Percentiles rank a stretch among this genome's conserved stretches.
Conservation (phyloP, 2,888 invertebrate genomes). For the Orchestes rusci region DNA sequence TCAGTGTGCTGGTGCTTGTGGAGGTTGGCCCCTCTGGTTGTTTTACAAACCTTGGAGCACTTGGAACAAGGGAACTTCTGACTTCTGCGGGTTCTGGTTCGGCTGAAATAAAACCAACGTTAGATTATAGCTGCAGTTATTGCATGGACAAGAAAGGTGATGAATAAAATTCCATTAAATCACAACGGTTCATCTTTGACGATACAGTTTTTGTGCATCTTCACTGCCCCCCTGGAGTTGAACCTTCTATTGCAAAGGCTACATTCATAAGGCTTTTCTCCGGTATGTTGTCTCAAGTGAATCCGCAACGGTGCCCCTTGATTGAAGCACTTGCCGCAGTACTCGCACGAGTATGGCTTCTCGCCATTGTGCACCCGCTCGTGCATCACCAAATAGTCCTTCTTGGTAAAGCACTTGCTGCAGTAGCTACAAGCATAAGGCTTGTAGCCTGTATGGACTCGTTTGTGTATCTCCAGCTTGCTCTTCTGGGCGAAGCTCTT, state of each 20-base stretch:
- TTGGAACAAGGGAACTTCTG: conserved; percentile 8
- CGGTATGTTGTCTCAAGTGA: conserved; percentile 34
- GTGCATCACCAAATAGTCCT: conserved; percentile 31
- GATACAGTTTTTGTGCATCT: conserved; percentile 27
- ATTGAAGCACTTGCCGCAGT: conserved; percentile 34
- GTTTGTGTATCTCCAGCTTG: conserved; percentile 34
- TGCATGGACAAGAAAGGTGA: background rate
- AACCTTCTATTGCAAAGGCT: conserved; percentile 32
- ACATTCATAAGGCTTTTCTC: conserved; percentile 35
- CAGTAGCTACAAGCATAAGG: conserved; percentile 36
- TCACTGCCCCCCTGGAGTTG: conserved; percentile 20
- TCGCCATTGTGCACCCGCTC: conserved; percentile 40
- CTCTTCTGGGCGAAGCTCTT: conserved; percentile 37
- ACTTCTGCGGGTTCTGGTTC: conserved; percentile 3
- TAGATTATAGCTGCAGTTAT: background rate
- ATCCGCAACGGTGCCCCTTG: conserved; percentile 31
- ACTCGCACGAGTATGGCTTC: conserved; percentile 32
- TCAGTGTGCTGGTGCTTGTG: conserved; percentile 19
- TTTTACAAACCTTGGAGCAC: conserved; percentile 11
- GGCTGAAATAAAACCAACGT: background rate
- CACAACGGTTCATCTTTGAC: background rate
- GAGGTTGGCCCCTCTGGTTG: conserved; percentile 15
- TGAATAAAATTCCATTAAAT: background rate
- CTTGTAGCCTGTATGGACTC: conserved; percentile 23
- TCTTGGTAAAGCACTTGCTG: conserved; percentile 35